phyloP scores from a whole-genome alignment of 2,888 invertebrate genomes.

The Spilarctia lutea region DNA sequence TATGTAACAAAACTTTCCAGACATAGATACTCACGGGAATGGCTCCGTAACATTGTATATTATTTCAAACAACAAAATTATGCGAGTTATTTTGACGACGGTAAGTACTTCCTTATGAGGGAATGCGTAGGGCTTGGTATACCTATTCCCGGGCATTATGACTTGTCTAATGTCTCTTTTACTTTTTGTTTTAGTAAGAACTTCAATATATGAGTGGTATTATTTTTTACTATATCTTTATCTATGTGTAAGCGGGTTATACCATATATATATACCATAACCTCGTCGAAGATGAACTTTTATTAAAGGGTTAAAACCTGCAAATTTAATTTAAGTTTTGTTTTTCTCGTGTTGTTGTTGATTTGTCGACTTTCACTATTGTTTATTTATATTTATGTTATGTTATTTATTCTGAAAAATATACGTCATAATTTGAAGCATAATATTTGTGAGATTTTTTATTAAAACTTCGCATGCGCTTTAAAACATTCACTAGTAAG shows the following conservation, averaged over 20 bases:
- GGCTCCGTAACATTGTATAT: background rate
- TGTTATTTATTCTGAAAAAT: no score
- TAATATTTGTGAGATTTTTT: no score
- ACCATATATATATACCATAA: background rate
- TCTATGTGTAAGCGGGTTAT: background rate
- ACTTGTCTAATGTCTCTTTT: conserved; percentile 9
- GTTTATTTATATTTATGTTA: background rate
- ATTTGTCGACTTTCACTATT: background rate
- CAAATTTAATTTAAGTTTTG: background rate
- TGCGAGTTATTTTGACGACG: conserved; percentile 10
- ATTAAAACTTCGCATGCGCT: background rate
- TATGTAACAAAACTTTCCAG: background rate
- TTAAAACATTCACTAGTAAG: background rate
- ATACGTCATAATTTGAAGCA: no score
- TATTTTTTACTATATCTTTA: background rate
- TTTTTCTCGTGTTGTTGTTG: background rate
- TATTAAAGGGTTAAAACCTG: background rate
- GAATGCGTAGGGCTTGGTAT: conserved; percentile 5
- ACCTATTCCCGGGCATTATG: conserved; percentile 8
- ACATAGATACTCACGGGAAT: conserved; percentile 2
- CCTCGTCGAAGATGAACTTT: background rate
- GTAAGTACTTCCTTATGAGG: conserved; percentile 23
- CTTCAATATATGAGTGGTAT: background rate
- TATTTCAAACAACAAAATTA: conserved; percentile 1
- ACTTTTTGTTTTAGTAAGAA: conserved; percentile 17